These are phyloP conservation scores for Dreissena polymorpha DNA, from an alignment of 1,140 invertebrate species.

Conservation along the genomic window DNA sequence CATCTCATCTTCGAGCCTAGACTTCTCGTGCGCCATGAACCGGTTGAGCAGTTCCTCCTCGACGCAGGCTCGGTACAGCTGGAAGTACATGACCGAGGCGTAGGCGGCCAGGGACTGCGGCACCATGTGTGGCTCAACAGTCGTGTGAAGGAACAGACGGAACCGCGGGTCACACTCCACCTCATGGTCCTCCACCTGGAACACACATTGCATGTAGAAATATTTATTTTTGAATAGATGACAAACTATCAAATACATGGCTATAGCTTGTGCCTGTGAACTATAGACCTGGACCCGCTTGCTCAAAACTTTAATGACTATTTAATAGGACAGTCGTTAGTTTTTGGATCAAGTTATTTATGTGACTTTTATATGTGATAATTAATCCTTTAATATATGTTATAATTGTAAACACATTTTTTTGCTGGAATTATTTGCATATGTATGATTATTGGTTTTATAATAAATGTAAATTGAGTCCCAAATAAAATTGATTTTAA, in stretches of 20 bases:
- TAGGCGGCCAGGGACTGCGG: constrained; percentile 75
- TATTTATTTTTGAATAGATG: not conserved
- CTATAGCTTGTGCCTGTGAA: too few species aligned
- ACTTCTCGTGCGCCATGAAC: constrained; percentile 77
- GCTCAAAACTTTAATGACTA: too few species aligned
- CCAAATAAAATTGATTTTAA: too few species aligned
- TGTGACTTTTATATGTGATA: too few species aligned
- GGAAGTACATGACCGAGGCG: constrained; percentile 76
- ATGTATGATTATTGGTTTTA: too few species aligned
- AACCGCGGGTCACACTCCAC: constrained; percentile 79
- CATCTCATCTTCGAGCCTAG: constrained; percentile 77
- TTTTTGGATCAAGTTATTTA: too few species aligned
- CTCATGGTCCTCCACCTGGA: constrained; percentile 78
- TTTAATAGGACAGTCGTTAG: too few species aligned
- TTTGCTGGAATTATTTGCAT: too few species aligned
- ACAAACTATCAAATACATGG: not conserved
- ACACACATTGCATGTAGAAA: not conserved
- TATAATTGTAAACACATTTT: too few species aligned
- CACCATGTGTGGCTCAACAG: constrained; percentile 74
- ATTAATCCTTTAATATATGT: too few species aligned
- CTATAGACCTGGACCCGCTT: too few species aligned
- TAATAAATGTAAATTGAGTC: too few species aligned
- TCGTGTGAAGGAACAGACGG: constrained; percentile 78
- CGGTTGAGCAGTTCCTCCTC: constrained; percentile 77
- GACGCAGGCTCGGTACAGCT: constrained; percentile 68